These are phyloP conservation scores for Limonius californicus DNA, from an alignment of 1,140 invertebrate species.

Conservation along the genomic window DNA sequence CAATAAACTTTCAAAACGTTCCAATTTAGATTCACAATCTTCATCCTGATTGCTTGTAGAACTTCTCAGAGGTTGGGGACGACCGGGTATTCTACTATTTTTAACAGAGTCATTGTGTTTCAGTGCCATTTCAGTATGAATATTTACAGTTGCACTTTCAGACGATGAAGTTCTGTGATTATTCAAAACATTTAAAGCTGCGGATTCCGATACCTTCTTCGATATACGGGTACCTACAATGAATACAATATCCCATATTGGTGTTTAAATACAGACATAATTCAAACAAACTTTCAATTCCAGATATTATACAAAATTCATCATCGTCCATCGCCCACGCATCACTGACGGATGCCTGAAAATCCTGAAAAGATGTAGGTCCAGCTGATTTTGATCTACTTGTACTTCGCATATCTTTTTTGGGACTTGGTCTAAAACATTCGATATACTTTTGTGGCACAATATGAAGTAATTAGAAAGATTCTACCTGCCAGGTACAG, in stretches of 20 bases:
- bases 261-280: no score
- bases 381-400: slow-evolving; percentile 54
- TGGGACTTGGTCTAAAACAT: slow-evolving; percentile 63
- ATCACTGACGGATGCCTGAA: slow-evolving; percentile 93
- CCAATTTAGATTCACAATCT: slow-evolving; percentile 74
- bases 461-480: slow-evolving; percentile 4
- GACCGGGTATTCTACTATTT: slow-evolving; percentile 51
- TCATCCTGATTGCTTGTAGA: slow-evolving; percentile 55
- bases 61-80: slow-evolving; percentile 56
- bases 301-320: slow-evolving; percentile 75
- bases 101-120: slow-evolving; percentile 19
- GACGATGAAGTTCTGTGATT: slow-evolving; percentile 63
- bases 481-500: slow-evolving; percentile 71
- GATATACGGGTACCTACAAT: slow-evolving; percentile 56
- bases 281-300: slow-evolving; percentile 36
- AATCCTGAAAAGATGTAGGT: slow-evolving; percentile 84
- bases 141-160: slow-evolving; percentile 16
- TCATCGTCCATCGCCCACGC: slow-evolving; percentile 95
- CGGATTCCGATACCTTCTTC: slow-evolving; percentile 81
- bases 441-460: no score
- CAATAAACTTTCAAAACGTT: slow-evolving; percentile 76
- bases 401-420: slow-evolving; percentile 56
- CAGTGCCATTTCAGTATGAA: slow-evolving; percentile 8
- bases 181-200: slow-evolving; percentile 85
- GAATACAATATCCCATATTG: no score